Percentiles rank a stretch among this genome's conserved stretches.
These are phyloP conservation scores for Nibea coibor DNA, from an alignment of 2,113 vertebrate genomes.

Conservation along the genomic window DNA sequence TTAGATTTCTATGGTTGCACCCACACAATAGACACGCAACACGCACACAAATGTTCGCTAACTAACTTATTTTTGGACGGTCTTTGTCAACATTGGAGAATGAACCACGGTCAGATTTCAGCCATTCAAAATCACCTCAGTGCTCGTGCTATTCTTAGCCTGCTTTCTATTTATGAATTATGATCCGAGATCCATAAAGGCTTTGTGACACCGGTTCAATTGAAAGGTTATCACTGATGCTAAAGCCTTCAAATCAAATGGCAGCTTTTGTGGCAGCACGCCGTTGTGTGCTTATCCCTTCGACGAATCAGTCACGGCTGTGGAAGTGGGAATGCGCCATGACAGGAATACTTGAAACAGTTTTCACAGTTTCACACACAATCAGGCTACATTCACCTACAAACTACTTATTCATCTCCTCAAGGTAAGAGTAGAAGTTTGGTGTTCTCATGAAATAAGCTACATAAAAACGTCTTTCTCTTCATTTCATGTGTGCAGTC, in stretches of 20 bases:
- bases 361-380: not conserved
- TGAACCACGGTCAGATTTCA: not conserved
- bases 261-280: not conserved
- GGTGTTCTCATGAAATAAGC: not conserved
- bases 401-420: not conserved
- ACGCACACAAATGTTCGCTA: not conserved
- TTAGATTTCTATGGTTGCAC: not conserved
- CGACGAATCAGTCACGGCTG: not conserved
- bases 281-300: not conserved
- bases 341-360: not conserved
- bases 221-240: not conserved
- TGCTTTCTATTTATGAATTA: not conserved
- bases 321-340: slow-evolving; percentile 8
- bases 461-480: not conserved
- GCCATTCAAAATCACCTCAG: not conserved
- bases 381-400: not conserved
- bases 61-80: not conserved
- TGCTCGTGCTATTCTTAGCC: not conserved
- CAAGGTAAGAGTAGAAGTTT: not conserved
- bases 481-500: not conserved
- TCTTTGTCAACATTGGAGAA: not conserved
- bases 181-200: too few relatives aligned
- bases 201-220: not conserved
- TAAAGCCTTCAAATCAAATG: not conserved
- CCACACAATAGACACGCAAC: not conserved